Evolutionary conservation across 2,113 vertebrate species (phyloP).

Genomic region (Dryoscopus gambensis): DNA sequence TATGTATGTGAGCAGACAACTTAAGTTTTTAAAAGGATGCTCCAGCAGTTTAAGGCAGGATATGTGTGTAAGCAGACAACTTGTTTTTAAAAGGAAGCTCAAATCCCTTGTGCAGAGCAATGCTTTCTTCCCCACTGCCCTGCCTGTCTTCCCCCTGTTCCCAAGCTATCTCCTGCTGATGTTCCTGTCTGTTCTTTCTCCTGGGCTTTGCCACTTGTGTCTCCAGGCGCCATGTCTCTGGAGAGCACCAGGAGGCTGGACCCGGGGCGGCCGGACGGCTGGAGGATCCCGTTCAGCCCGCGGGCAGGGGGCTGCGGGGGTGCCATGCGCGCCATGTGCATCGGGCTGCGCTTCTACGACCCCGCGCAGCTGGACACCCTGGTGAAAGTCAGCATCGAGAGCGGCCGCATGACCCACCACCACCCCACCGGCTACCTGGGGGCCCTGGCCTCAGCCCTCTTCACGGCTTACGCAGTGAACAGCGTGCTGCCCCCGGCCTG

Average conservation of each 20-base stretch:
- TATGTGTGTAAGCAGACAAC: neutral
- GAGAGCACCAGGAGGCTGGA: neutral
- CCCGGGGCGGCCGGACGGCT: neutral
- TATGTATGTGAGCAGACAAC: neutral
- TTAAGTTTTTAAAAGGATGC: neutral
- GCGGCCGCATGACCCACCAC: constrained; percentile 84
- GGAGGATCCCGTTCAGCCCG: constrained; percentile 69
- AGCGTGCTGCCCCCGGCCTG: constrained; percentile 63
- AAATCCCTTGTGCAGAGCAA: accelerated
- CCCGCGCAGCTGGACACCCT: constrained; percentile 60
- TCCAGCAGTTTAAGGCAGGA: neutral
- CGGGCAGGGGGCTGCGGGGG: constrained; percentile 77
- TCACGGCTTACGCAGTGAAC: constrained; percentile 72
- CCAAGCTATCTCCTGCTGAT: neutral
- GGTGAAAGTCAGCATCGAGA: constrained; percentile 78
- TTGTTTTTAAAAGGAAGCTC: neutral
- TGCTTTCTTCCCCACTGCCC: neutral
- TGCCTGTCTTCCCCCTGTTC: neutral
- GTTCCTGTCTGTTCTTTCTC: neutral
- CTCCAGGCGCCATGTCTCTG: constrained; percentile 36
- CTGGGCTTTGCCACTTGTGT: neutral
- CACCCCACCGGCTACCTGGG: constrained; percentile 84
- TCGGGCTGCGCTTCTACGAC: constrained; percentile 75
- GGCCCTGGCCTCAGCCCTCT: constrained; percentile 75
- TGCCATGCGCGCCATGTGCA: constrained; percentile 84